These are phyloP conservation scores for Poliocrania exsul DNA, from an alignment of 2,797 vertebrate genomes.

Conservation along the genomic window DNA sequence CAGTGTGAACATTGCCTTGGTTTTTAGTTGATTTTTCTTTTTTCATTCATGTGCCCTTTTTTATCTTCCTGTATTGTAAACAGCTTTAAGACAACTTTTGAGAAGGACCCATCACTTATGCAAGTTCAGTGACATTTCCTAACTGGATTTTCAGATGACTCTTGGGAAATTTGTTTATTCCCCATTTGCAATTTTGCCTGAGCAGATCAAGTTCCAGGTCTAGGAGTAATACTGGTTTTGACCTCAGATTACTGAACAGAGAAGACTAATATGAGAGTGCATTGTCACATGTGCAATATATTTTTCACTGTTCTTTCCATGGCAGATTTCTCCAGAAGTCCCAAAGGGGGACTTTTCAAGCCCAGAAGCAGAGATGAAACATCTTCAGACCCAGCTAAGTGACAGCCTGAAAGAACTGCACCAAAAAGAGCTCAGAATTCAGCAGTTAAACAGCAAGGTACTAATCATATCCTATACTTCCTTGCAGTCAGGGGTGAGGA, in stretches of 20 bases:
- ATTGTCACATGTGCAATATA: background rate
- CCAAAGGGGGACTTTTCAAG: constrained; percentile 30
- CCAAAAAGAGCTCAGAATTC: constrained; percentile 81
- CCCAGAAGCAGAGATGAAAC: constrained; percentile 65
- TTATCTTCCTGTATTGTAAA: background rate
- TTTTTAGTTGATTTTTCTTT: background rate
- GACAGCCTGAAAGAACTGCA: constrained; percentile 80
- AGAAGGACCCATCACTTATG: background rate
- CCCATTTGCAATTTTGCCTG: background rate
- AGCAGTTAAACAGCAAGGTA: constrained; percentile 81
- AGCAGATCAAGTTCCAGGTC: background rate
- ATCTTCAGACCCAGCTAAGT: constrained; percentile 72
- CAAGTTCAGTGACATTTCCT: background rate
- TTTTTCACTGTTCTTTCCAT: constrained; percentile 2
- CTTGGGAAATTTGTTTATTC: background rate
- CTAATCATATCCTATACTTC: background rate
- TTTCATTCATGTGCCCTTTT: background rate
- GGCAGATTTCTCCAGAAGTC: constrained; percentile 62
- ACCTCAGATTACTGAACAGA: background rate
- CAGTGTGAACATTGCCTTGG: background rate
- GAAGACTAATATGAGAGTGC: background rate
- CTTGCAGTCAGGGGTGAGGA: background rate
- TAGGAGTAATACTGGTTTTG: background rate
- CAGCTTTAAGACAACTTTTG: background rate
- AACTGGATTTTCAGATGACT: background rate